Evolutionary conservation across 2,113 vertebrate genomes (phyloP).

Genomic region (Platysteira castanea): DNA sequence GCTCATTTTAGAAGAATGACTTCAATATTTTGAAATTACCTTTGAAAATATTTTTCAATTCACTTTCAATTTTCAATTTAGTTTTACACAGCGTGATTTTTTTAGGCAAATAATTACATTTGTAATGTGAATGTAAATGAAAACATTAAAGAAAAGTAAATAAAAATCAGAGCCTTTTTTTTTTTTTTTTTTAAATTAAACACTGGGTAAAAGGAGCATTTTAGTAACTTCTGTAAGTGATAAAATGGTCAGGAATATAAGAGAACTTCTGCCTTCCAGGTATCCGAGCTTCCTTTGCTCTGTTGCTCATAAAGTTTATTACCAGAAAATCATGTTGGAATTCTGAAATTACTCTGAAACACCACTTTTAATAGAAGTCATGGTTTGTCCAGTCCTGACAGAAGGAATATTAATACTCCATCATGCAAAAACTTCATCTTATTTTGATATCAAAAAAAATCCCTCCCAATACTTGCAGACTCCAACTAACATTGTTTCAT

Average conservation of each 20-base stretch:
- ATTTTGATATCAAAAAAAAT: not conserved
- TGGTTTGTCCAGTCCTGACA: not conserved
- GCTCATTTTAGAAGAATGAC: not conserved
- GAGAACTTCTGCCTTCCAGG: not conserved
- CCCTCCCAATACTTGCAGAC: not conserved
- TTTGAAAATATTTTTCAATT: not conserved
- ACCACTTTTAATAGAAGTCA: not conserved
- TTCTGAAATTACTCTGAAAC: not conserved
- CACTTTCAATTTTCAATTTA: not conserved
- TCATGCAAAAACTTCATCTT: not conserved
- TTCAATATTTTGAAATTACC: not conserved
- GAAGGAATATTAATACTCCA: not conserved
- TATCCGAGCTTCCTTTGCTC: not conserved
- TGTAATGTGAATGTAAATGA: not conserved
- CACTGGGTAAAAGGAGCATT: not conserved
- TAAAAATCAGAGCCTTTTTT: not conserved
- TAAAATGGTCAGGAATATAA: not conserved
- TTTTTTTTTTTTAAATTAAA: accelerated
- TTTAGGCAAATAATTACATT: not conserved
- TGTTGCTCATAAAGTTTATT: not conserved
- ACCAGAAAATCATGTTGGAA: not conserved
- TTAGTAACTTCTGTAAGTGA: not conserved
- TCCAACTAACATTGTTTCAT: not conserved
- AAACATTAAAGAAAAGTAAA: not conserved
- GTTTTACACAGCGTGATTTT: not conserved